Base-by-base conservation (phyloP, 1,140 invertebrate species). In the Arctopsyche grandis region DNA sequence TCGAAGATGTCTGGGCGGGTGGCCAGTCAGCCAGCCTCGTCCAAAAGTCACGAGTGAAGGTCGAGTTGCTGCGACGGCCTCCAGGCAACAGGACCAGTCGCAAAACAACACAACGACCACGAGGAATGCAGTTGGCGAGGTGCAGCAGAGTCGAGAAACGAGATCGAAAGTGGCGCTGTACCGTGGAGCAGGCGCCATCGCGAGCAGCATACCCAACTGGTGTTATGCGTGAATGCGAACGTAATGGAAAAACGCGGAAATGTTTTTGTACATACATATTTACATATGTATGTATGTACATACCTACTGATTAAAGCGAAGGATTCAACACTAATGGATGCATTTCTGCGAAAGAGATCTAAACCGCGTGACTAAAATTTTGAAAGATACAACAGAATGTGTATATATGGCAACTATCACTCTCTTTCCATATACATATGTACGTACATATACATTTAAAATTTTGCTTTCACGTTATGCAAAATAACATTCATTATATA, bases 141-240 rank as follows among this genome's bases (percentile, higher is more conserved):
- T 71, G 70, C 60, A 24, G 71, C 75, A 56, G 24, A 66, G 22
- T 60, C 19, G 58, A 79, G 76, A 81, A 81, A 74, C 78, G 75
- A 63, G 80, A 81, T 70, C 56, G 80, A 81, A 81, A 81, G 80
- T 81, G 73, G 74, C 46, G 75, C 56, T 74, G 69, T 69, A 44
- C 77, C 22, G 29, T 38, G 29, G 29, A 38, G 29, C 38, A 56
- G 78, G 78, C 78, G 78, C 78, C 78, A 52, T 52, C 69, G 48
- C 14, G 52, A 73, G 48, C 48, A 52, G 16, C 46, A 79, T 71
- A 24, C 10, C 69, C 46, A 43, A 12, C 14, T 43, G 22, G 44
- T 22, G 12, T 16, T 21, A 3, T n/a, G 21, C 14, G 43, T n/a
- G 19, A 44, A 46, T 19, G 69, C 69, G 7, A 38, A 38, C 29